Base-by-base conservation (phyloP, 1,140 invertebrate genomes). In the Drosophila repleta region DNA sequence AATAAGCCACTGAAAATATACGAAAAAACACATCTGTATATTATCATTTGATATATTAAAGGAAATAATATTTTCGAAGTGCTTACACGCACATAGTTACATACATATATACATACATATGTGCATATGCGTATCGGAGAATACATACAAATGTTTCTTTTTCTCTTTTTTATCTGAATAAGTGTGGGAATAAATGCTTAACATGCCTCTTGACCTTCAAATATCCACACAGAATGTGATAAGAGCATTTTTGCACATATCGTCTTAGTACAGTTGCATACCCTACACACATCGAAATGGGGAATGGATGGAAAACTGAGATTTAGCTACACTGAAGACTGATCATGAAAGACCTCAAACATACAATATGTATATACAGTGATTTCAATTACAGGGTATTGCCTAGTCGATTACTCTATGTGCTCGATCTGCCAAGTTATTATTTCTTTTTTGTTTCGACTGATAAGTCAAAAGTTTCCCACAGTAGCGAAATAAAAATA, bases 401-500 rank as follows among this genome's bases (percentile, higher is more conserved):
- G 1, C 11, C 10, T 21, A 46, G 10, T 11, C 18, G 45, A 13
- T 10, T 46, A 13, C 11, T n/a, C 15, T 11, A 5, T 13, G 18
- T 21, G 6, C 1, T n/a, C 39, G 6, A 4, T n/a, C 39, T 21
- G 10, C 18, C 3, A 46, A 21, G 4, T 24, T 48, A 18, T 55
- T 70, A 45, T 45, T 53, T 15, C 7, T 62, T 46, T 53, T 20
- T 53, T 15, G 43, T 46, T 45, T 18, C 8, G 15, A 11, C 43
- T 52, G 68, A 71, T 71, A 71, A 71, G 63, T 26, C 17, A 11
- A 13, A 24, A 71, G 68, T 71, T 71, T 71, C 68, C 62, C 68
- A 71, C 68, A 71, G 48, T 51, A 49, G 43, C 43, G 21, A 32
- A 55, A 29, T 58, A n/a, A 69, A 45, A 63, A 49, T 46, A 63